Percentiles rank a stretch among this genome's conserved stretches.
Evolutionary conservation across 2,888 invertebrate genomes (phyloP).

Genomic region (Camponotus fellah): DNA sequence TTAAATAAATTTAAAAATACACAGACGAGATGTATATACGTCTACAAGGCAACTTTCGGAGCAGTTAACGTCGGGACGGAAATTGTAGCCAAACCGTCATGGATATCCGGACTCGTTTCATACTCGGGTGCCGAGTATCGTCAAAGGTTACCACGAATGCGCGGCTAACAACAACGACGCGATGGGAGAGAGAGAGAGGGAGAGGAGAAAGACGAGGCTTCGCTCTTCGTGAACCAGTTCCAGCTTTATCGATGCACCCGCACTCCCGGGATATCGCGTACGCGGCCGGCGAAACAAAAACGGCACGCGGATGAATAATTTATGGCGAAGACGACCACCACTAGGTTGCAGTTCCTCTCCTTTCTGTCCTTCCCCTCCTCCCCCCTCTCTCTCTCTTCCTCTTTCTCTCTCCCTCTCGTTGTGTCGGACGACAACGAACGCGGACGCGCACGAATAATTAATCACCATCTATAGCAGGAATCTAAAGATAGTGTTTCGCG

Average conservation of each 20-base stretch:
- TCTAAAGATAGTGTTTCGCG: conserved; percentile 61
- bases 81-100: conserved; percentile 16
- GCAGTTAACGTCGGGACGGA: conserved; percentile 1
- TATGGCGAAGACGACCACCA: conserved; percentile 49
- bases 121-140: conserved; percentile 14
- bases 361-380: neutral
- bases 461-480: conserved; percentile 58
- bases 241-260: conserved; percentile 56
- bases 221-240: conserved; percentile 52
- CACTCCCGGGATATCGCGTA: conserved; percentile 54
- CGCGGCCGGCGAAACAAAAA: conserved; percentile 56
- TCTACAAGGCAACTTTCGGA: neutral
- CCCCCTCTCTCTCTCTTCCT: neutral
- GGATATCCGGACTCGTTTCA: conserved; percentile 13
- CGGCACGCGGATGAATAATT: conserved; percentile 59
- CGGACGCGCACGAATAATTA: conserved; percentile 60
- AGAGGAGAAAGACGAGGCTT: conserved; percentile 12
- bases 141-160: conserved; percentile 54
- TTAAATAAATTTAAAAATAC: too few species aligned
- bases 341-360: conserved; percentile 43
- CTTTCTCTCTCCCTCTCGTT: neutral
- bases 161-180: conserved; percentile 33
- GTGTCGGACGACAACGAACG: conserved; percentile 45
- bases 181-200: neutral
- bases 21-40: too few species aligned